These are phyloP conservation scores for Triops cancriformis DNA, from an alignment of 1,140 invertebrate genomes.

Conservation along the genomic window DNA sequence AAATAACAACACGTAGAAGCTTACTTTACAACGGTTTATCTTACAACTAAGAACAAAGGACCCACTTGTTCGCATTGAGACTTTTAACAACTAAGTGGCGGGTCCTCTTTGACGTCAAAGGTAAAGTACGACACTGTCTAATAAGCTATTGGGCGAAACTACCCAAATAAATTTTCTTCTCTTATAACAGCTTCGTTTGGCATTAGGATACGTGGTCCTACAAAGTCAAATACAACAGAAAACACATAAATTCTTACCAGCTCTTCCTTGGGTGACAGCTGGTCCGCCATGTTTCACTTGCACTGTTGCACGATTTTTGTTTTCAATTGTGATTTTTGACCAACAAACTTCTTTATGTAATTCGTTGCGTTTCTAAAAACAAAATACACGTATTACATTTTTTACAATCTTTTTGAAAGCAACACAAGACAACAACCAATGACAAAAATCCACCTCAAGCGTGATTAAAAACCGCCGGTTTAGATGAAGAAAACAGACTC, in stretches of 20 bases:
- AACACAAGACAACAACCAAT: conserved; percentile 10
- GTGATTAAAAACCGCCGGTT: neutral
- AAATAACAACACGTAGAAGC: too few relatives aligned
- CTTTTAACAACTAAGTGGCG: too few relatives aligned
- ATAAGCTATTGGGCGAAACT: too few relatives aligned
- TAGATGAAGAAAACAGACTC: neutral
- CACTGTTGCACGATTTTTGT: neutral
- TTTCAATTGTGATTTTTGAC: neutral
- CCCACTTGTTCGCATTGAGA: too few relatives aligned
- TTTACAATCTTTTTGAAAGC: neutral
- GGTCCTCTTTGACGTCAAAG: too few relatives aligned
- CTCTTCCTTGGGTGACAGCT: conserved; percentile 8
- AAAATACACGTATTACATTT: neutral
- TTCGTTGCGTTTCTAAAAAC: neutral
- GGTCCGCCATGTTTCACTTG: neutral
- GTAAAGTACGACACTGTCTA: too few relatives aligned
- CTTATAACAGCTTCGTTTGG: neutral
- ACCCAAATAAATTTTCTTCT: neutral
- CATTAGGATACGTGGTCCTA: neutral
- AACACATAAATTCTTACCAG: conserved; percentile 5
- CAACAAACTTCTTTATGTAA: neutral
- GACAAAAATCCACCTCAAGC: conserved; percentile 2
- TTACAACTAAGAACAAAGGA: too few relatives aligned
- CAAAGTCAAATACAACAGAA: neutral
- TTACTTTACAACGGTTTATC: too few relatives aligned